These are phyloP conservation scores for Pachycephala philippinensis DNA, from an alignment of 2,113 vertebrate genomes.

Conservation along the genomic window DNA sequence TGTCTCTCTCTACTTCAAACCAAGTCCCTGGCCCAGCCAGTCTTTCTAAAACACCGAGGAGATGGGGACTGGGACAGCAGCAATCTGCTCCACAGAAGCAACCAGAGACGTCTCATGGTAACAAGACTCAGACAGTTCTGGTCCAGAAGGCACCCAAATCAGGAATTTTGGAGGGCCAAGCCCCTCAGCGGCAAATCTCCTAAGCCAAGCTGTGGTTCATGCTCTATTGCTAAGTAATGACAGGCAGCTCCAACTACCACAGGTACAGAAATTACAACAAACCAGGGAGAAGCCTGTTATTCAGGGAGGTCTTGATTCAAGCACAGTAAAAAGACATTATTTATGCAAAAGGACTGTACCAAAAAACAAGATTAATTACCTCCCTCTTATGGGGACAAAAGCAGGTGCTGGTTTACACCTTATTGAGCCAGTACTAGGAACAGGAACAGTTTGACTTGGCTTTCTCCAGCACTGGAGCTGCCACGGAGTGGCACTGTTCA, in stretches of 20 bases:
- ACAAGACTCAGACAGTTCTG: not conserved
- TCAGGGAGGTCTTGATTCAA: not conserved
- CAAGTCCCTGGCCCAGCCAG: not conserved
- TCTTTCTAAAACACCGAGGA: not conserved
- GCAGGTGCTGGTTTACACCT: not conserved
- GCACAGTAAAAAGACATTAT: not conserved
- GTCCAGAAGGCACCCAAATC: not conserved
- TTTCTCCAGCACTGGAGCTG: not conserved
- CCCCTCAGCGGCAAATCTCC: not conserved
- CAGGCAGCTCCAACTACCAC: not conserved
- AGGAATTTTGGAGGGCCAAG: not conserved
- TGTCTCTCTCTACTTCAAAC: not conserved
- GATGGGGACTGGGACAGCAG: not conserved
- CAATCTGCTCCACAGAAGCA: not conserved
- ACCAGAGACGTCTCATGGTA: not conserved
- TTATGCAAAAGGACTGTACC: not conserved
- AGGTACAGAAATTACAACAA: not conserved
- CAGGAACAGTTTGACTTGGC: not conserved
- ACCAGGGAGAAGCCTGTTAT: not conserved
- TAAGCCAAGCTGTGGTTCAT: not conserved
- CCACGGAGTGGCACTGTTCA: not conserved
- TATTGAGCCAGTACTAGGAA: fast-evolving
- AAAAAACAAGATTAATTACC: not conserved
- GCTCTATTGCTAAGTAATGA: not conserved
- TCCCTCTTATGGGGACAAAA: not conserved